These are phyloP conservation scores for Drosophila pegasa DNA, from an alignment of 2,888 invertebrate genomes.

Conservation along the genomic window DNA sequence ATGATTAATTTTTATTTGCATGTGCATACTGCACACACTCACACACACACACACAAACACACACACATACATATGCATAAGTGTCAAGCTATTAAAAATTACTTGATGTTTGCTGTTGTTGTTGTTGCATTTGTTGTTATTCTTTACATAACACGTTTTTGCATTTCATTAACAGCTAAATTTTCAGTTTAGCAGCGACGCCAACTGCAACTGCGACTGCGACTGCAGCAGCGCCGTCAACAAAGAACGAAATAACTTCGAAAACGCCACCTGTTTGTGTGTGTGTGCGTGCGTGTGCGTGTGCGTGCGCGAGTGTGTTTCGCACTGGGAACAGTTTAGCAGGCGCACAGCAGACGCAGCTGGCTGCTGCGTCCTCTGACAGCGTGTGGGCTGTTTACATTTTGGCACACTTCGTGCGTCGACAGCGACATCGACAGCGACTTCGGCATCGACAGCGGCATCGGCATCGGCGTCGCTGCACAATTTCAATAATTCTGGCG, in stretches of 20 bases:
- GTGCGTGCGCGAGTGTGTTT: conserved; percentile 21
- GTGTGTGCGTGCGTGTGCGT: conserved; percentile 13
- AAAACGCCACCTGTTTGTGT: conserved; percentile 49
- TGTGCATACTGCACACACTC: conserved; percentile 36
- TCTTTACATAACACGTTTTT: conserved; percentile 71
- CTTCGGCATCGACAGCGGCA: background rate
- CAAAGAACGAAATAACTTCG: conserved; percentile 10
- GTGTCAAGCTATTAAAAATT: conserved; percentile 60
- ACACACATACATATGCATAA: conserved; percentile 29
- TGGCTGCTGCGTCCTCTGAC: conserved; percentile 19
- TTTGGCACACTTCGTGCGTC: conserved; percentile 65
- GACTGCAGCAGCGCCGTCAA: conserved; percentile 18
- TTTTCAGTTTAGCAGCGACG: conserved; percentile 50
- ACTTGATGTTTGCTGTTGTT: conserved; percentile 40
- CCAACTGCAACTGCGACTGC: conserved; percentile 6
- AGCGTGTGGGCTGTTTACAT: conserved; percentile 33
- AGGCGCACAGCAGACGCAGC: conserved; percentile 58
- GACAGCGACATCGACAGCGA: background rate
- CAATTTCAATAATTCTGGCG: conserved; percentile 52
- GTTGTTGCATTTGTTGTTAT: conserved; percentile 36
- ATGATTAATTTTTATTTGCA: conserved; percentile 70
- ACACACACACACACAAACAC: conserved; percentile 1
- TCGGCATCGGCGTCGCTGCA: conserved; percentile 44
- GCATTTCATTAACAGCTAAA: conserved; percentile 67
- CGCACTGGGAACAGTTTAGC: conserved; percentile 44